phyloP scores from a whole-genome alignment of 2,797 vertebrate genomes.

The Tragopan temminckii region DNA sequence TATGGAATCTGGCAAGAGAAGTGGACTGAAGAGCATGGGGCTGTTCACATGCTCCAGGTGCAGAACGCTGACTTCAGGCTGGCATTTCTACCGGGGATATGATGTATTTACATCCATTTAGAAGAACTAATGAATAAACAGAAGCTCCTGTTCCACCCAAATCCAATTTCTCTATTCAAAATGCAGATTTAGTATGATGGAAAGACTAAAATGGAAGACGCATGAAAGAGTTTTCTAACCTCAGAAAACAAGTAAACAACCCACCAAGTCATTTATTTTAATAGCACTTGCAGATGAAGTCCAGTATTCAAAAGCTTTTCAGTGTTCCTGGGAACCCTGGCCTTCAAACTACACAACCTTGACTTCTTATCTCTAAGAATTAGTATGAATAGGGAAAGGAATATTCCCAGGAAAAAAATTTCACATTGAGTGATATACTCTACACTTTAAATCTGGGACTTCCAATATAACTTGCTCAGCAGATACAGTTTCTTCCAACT shows the following conservation, averaged over 20 bases:
- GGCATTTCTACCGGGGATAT: not conserved
- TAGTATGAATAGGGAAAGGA: not conserved
- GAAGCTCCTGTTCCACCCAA: not conserved
- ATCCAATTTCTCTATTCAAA: not conserved
- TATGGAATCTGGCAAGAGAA: conserved; percentile 10
- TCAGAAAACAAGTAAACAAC: not conserved
- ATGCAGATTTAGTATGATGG: not conserved
- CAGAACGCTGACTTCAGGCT: not conserved
- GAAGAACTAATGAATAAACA: not conserved
- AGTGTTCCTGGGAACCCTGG: not conserved
- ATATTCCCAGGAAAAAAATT: not conserved
- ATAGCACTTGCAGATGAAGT: not conserved
- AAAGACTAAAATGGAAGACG: not conserved
- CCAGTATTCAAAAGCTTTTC: not conserved
- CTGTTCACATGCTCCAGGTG: rapidly evolving
- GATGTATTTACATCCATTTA: not conserved
- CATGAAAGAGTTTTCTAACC: not conserved
- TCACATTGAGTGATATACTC: not conserved
- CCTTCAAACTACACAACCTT: not conserved
- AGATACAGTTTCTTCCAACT: not conserved
- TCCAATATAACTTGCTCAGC: not conserved
- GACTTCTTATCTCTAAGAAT: not conserved
- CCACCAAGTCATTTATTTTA: not conserved
- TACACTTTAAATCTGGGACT: not conserved
- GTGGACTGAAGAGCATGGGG: not conserved